Percentiles rank a stretch among this genome's conserved stretches.
Conservation (phyloP, 2,113 vertebrate genomes). For the Triplophysa dalaica region DNA sequence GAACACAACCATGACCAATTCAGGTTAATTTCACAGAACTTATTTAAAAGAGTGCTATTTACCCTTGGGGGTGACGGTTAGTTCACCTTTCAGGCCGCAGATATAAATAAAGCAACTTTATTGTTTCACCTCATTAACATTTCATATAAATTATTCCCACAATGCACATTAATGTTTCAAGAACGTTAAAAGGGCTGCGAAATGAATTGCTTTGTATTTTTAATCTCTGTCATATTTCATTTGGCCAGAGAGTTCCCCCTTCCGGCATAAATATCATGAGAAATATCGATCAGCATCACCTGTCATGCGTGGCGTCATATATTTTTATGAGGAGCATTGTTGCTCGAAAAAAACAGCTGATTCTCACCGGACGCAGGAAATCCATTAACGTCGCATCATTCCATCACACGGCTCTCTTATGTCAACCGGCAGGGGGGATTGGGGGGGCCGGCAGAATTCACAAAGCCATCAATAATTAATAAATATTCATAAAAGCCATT, state of each 20-base stretch:
- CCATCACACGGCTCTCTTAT: slow-evolving; percentile 1
- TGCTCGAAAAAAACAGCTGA: slow-evolving; percentile 5
- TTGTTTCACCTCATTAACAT: slow-evolving; percentile 32
- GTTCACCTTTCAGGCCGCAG: slow-evolving; percentile 13
- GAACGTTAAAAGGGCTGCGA: neutral
- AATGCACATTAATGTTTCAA: slow-evolving; percentile 32
- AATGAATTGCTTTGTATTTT: slow-evolving; percentile 31
- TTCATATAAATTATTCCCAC: slow-evolving; percentile 13
- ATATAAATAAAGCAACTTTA: slow-evolving; percentile 34
- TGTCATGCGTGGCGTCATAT: neutral
- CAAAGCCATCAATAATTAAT: slow-evolving; percentile 48
- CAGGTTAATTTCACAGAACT: slow-evolving; percentile 39
- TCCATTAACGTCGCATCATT: slow-evolving; percentile 9
- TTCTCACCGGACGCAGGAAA: neutral
- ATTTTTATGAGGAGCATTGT: neutral
- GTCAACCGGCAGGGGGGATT: slow-evolving; percentile 5
- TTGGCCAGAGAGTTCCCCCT: neutral
- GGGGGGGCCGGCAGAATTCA: neutral
- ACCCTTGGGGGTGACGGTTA: slow-evolving; percentile 25
- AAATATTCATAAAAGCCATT: slow-evolving; percentile 39
- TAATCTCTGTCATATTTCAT: slow-evolving; percentile 12
- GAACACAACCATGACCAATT: slow-evolving; percentile 43
- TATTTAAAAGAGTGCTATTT: slow-evolving; percentile 38
- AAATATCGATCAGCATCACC: neutral
- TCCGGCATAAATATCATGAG: neutral